Evolutionary conservation across 2,113 vertebrate species (phyloP), one percentile per base, ranked within the genome.

Genomic region (Microtus pennsylvanicus): DNA sequence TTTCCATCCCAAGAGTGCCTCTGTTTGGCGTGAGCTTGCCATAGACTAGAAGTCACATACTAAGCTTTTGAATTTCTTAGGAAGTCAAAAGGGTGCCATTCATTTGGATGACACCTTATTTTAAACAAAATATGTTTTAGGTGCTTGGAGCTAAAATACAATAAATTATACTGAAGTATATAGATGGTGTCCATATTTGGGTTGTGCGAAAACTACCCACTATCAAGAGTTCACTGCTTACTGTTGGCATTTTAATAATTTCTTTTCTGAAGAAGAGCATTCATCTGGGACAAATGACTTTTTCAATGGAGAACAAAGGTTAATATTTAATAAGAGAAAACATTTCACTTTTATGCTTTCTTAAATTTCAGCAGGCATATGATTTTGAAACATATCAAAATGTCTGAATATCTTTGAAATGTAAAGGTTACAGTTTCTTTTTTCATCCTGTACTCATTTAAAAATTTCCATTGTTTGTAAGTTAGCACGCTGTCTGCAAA

Each of bases 321-420:
- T 90, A 92, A 85, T 94, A 94, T 87, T 95, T 93, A 92, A 90
- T 75, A 92, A 92, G 52, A 77, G 17, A 92, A 88, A 93, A 88
- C 4, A 94, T 77, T 96, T 96, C 47, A 69, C 38, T 83, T 94
- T 58, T 77, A 88, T 97, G n/a, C 50, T 85, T 97, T 90, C 58
- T 94, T 94, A 89, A 95, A 87, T 95, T 50, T 95, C 69, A 67
- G 91, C 69, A 21, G 2, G 28, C 61, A 78, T 89, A 82, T 76
- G 38, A 96, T 93, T 95, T 95, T 86, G 45, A 92, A 93, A 65
- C 76, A 0, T 42, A 10, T 28, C 7, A 78, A 91, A 74, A 82
- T 16, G 0, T 7, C 38, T 94, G 21, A 67, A 85, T 97, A 92
- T 89, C 63, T 96, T 96, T 96, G 78, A 69, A 67, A 76, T 83